Evolutionary conservation across 1,140 invertebrate genomes (phyloP).

Genomic region (Ruditapes philippinarum): DNA sequence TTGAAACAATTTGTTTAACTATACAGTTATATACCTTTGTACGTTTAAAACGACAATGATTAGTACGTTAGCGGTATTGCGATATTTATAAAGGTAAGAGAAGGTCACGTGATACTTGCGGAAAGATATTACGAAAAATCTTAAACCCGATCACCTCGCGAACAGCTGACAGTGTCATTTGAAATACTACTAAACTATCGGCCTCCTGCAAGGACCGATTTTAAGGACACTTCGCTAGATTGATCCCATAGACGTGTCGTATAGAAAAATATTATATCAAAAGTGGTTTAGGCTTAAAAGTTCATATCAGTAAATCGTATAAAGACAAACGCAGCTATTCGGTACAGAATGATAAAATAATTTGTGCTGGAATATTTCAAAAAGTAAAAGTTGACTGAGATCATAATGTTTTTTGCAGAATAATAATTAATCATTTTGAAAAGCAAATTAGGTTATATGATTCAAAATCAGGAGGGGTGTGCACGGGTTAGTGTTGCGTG

Average conservation of each 20-base stretch:
- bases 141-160: not conserved
- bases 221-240: not conserved
- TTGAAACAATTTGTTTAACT: too few relatives aligned
- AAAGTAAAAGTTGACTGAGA: too few relatives aligned
- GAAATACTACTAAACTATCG: not conserved
- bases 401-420: too few relatives aligned
- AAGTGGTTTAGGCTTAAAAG: not conserved
- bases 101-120: not conserved
- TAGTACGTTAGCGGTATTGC: not conserved
- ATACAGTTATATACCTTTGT: not conserved
- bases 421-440: too few relatives aligned
- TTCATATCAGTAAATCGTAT: not conserved
- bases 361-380: too few relatives aligned
- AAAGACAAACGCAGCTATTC: not conserved
- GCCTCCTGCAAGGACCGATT: not conserved
- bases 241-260: not conserved
- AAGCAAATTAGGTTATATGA: too few relatives aligned
- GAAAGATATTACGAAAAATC: conserved; percentile 7
- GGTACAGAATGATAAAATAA: not conserved
- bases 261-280: not conserved
- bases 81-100: conserved; percentile 8
- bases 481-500: too few relatives aligned
- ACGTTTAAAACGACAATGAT: not conserved
- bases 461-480: too few relatives aligned
- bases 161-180: not conserved